Percentiles rank a stretch among this genome's conserved stretches.
Conservation (phyloP, 2,888 invertebrate genomes). For the Eupithecia exiguata region DNA sequence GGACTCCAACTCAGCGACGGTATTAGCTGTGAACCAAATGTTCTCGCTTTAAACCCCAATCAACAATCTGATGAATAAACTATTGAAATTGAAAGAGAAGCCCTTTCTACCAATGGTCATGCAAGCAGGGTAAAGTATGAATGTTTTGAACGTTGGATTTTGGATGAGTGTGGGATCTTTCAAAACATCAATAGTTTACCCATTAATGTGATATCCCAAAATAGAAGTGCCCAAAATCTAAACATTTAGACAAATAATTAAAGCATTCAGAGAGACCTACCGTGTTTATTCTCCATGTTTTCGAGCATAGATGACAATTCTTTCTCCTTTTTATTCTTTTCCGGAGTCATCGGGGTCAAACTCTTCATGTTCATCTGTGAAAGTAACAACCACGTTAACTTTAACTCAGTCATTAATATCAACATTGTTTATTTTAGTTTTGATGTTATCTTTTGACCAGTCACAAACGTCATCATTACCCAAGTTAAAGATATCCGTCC, state of each 20-base stretch:
- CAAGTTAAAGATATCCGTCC: background rate
- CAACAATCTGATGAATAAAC: constrained; percentile 88
- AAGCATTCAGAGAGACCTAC: constrained; percentile 80
- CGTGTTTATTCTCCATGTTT: constrained; percentile 92
- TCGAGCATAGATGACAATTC: constrained; percentile 89
- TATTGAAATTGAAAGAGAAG: constrained; percentile 82
- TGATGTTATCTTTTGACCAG: background rate
- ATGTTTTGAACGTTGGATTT: constrained; percentile 74
- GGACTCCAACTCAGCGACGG: constrained; percentile 94
- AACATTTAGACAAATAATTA: constrained; percentile 25
- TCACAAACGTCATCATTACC: background rate
- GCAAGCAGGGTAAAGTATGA: constrained; percentile 82
- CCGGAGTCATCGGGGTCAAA: constrained; percentile 83
- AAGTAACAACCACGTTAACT: constrained; percentile 24
- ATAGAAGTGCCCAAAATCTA: constrained; percentile 37
- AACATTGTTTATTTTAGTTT: background rate
- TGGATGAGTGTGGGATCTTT: constrained; percentile 54
- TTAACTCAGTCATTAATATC: background rate
- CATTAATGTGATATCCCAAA: constrained; percentile 53
- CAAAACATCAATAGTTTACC: constrained; percentile 85
- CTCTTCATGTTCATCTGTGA: constrained; percentile 84
- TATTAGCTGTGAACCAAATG: constrained; percentile 89
- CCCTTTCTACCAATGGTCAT: constrained; percentile 74
- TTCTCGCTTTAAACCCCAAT: constrained; percentile 73
- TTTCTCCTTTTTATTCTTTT: constrained; percentile 87